Percentiles rank a stretch among this genome's conserved stretches.
These are phyloP conservation scores for Cloeon dipterum DNA, from an alignment of 2,888 invertebrate species.

Conservation along the genomic window DNA sequence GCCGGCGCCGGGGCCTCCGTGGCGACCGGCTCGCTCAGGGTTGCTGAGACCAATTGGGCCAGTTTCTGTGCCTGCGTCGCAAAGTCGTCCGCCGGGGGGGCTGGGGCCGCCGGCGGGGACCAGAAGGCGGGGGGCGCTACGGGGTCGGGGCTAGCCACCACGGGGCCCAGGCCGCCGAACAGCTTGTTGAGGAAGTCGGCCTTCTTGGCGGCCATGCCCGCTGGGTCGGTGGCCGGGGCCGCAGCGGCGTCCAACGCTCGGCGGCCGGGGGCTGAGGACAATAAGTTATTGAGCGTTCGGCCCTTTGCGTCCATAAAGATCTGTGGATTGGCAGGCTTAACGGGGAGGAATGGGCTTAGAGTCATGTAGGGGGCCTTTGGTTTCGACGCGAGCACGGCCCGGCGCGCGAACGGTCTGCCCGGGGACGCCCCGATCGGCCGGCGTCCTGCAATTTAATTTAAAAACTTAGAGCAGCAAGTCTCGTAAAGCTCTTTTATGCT, in stretches of 20 bases:
- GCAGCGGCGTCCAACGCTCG: background rate
- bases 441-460: background rate
- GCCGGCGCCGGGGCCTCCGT: background rate
- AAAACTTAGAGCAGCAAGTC: too few relatives aligned
- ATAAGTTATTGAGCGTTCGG: background rate
- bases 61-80: background rate
- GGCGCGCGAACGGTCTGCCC: background rate
- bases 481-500: too few relatives aligned
- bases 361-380: background rate
- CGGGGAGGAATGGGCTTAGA: slow-evolving; percentile 1
- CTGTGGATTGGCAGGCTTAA: slow-evolving; percentile 1
- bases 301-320: background rate
- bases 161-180: slow-evolving; percentile 14
- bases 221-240: slow-evolving; percentile 11
- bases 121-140: background rate
- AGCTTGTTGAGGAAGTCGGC: slow-evolving; percentile 14
- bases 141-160: slow-evolving; percentile 3
- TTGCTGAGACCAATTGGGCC: background rate
- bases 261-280: background rate
- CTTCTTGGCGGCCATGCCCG: slow-evolving; percentile 14
- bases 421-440: background rate
- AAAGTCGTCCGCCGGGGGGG: slow-evolving; percentile 3
- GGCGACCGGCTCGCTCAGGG: background rate
- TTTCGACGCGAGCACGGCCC: background rate
- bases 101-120: slow-evolving; percentile 6